A percentile compares a stretch with the other conserved stretches of the same genome.
These are phyloP conservation scores for Drosophila limbata DNA, from an alignment of 2,888 invertebrate species.

Conservation along the genomic window DNA sequence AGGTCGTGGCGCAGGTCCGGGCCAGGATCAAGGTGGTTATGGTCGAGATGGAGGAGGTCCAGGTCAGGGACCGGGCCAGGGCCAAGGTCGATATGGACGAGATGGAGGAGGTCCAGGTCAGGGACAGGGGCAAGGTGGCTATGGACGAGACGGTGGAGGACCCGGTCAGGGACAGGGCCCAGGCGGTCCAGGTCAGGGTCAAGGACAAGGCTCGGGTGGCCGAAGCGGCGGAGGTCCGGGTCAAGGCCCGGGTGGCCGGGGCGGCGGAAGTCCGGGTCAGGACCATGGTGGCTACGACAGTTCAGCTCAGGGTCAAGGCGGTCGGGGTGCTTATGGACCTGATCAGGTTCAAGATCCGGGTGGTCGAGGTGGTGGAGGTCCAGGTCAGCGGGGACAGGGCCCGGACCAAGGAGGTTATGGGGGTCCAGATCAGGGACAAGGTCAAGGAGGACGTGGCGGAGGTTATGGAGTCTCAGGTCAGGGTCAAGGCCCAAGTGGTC, in stretches of 20 bases:
- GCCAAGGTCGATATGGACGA: neutral
- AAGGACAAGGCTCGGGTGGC: neutral
- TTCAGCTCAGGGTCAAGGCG: conserved; percentile 1
- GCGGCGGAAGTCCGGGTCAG: neutral
- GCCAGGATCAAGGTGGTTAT: neutral
- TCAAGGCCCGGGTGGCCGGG: conserved; percentile 4
- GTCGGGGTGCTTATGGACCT: neutral
- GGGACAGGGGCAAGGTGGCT: neutral
- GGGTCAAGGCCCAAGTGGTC: neutral
- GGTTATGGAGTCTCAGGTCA: neutral
- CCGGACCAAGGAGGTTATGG: neutral
- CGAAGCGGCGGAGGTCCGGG: neutral
- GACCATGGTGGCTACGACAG: neutral
- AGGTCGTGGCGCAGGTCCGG: neutral
- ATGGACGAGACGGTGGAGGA: neutral
- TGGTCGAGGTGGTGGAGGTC: neutral
- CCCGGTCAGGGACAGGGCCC: no score
- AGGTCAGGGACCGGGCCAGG: neutral
- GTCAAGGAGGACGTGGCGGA: neutral
- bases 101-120: no score
- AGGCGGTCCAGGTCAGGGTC: neutral
- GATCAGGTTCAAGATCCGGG: conserved; percentile 7
- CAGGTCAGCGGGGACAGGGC: neutral
- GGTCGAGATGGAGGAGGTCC: neutral
- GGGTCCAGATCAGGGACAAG: conserved; percentile 1